Evolutionary conservation across 2,797 vertebrate species (phyloP).

Genomic region (Rhinichthys osculus): DNA sequence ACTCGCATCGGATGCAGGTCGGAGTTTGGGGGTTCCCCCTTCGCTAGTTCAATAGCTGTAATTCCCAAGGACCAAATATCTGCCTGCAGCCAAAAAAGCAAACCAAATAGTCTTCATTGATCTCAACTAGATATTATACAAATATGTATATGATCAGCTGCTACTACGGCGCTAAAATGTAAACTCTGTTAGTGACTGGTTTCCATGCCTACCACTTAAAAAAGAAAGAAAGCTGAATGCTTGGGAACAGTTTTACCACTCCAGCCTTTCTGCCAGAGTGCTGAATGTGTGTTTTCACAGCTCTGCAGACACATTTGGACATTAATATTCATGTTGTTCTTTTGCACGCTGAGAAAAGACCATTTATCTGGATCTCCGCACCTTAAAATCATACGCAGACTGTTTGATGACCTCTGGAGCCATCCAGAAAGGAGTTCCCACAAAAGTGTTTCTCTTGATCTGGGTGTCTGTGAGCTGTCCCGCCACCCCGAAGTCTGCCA

Average conservation of each 20-base stretch:
- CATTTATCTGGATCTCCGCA: conserved; percentile 53
- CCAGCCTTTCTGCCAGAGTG: conserved; percentile 18
- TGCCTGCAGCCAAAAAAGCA: conserved; percentile 73
- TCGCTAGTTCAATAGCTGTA: conserved; percentile 88
- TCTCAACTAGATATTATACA: not conserved
- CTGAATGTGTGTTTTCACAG: conserved; percentile 35
- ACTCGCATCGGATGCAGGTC: conserved; percentile 90
- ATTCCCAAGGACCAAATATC: conserved; percentile 92
- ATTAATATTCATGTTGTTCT: conserved; percentile 23
- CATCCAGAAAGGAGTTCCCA: conserved; percentile 92
- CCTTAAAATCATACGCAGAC: conserved; percentile 91
- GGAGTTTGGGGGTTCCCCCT: conserved; percentile 89
- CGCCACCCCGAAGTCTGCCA: conserved; percentile 89
- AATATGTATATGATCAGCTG: not conserved
- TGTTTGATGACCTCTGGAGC: conserved; percentile 92
- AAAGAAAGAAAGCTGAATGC: not conserved
- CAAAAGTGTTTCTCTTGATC: conserved; percentile 91
- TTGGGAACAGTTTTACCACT: conserved; percentile 23
- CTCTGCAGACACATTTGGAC: conserved; percentile 22
- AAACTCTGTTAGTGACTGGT: not conserved
- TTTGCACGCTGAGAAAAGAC: not conserved
- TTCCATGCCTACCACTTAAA: conserved; percentile 20
- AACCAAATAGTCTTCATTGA: not conserved
- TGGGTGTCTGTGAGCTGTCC: conserved; percentile 90
- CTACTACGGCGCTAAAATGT: conserved; percentile 11